Evolutionary conservation across 1,140 invertebrate species (phyloP), one percentile per base, ranked within the genome.

Genomic region (Achatina immaculata): DNA sequence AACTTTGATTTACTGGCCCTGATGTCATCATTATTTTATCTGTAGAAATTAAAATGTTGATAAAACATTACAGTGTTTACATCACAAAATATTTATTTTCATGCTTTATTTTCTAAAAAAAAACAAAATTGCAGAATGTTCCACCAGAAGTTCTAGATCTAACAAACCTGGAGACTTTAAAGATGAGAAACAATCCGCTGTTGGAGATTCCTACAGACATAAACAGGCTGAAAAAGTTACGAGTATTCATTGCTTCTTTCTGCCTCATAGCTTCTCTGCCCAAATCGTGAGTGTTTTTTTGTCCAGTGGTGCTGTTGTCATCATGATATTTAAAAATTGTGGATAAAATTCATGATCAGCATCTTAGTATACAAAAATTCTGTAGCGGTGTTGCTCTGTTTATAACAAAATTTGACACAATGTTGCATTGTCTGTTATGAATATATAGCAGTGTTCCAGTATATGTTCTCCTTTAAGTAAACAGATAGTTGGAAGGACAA

Each of bases 151-250:
- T 91, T 16, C 68, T 91, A 40, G 83, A 87, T 24, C 82, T 91
- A 4, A 79, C 65, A 34, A 86, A 90, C 73, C 82, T 91, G 40
- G 88, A 90, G 78, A 85, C 87, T 36, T 74, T 91, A 42, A 91
- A 91, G 75, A 77, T 90, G 38, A 74, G 90, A 28, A 89, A 91
- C 76, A 91, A 91, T 81, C 91, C 91, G 0, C 83, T 91, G 14
- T 72, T 83, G 48, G 88, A 90, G n/a, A 75, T 91, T 11, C 88
- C 91, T 16, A 74, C 82, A 14, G 87, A 89, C 72, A 90, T 91
- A 21, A 72, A 81, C 28, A 84, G 82, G 11, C 82, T 91, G 24
- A 84, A 83, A 62, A 88, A 88, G 65, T 84, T 91, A 0, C 78
- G 84, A 40, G 86, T 88, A 0, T 81, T 91, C 19, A 87, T 88